Percentiles rank a stretch among this genome's conserved stretches.
Conservation (phyloP, 2,888 invertebrate species). For the Drosophila hamatofila region DNA sequence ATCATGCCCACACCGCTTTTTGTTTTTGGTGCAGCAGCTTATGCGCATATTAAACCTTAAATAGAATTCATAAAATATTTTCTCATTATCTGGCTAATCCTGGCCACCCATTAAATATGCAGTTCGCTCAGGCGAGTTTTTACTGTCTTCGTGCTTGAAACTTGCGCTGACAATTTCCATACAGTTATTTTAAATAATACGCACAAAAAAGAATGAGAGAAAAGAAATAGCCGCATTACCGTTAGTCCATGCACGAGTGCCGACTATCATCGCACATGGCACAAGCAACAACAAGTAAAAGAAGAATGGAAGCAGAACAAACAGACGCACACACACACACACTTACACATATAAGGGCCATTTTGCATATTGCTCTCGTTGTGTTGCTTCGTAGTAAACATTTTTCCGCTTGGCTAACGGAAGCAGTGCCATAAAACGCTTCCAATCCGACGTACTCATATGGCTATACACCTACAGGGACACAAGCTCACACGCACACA, state of each 20-base stretch:
- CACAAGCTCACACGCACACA: conserved; percentile 16
- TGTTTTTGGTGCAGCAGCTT: background rate
- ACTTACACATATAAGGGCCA: conserved; percentile 48
- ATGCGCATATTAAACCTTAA: background rate
- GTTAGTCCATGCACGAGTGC: conserved; percentile 41
- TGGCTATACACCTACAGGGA: conserved; percentile 32
- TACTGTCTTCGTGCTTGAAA: conserved; percentile 27
- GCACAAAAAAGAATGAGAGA: conserved; percentile 49
- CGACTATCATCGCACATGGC: conserved; percentile 47
- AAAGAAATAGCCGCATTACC: conserved; percentile 43
- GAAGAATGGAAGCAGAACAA: conserved; percentile 20
- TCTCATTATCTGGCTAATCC: conserved; percentile 9
- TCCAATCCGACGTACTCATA: conserved; percentile 43
- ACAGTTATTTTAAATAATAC: conserved; percentile 47
- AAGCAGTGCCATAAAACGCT: conserved; percentile 71
- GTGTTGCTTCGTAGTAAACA: conserved; percentile 57
- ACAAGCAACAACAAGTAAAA: conserved; percentile 19
- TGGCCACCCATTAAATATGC: background rate
- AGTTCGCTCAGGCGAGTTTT: conserved; percentile 4
- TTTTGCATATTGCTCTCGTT: conserved; percentile 55
- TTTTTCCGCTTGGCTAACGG: conserved; percentile 75
- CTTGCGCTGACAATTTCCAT: conserved; percentile 34
- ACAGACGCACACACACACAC: background rate
- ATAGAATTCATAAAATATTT: background rate
- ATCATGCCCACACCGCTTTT: background rate